Evolutionary conservation across 2,888 invertebrate species (phyloP), one percentile per base, ranked within the genome.

Genomic region (Amblyteles armatorius): DNA sequence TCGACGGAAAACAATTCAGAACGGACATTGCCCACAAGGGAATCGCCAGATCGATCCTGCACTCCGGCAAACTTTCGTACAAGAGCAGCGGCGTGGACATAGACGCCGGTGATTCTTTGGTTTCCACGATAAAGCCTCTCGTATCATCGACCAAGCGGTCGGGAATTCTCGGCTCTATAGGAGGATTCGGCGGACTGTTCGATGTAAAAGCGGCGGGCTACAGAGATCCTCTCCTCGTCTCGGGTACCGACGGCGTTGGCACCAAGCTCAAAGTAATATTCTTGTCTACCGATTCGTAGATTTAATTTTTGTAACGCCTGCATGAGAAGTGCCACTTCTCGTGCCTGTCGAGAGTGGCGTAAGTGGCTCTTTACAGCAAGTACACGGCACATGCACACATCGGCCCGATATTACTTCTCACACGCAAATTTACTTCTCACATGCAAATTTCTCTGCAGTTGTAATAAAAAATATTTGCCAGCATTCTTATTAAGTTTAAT

Each of bases 171-270:
- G 98, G 98, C 0, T 95, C 96, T 2, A 95, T 99, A 79, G 99
- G 99, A 29, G 98, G 98, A 82, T 99, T 98, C 94, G 99, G 99
- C 40, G 99, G 98, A 0, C 95, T 99, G 16, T 99, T 99, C 94
- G 98, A 99, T 91, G 94, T 97, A 19, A 97, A 96, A 77, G 96
- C 96, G 7, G 97, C 97, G 88, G 96, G 95, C 71, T 96, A 96
- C 88, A 95, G 95, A 87, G 97, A 98, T 92, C 98, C 99, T 0
- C 95, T 99, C 26, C 94, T 99, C 0, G 98, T 99, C 19, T 98
- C 99, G 86, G 98, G 98, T 0, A 98, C 99, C 0, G 99, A 99
- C 92, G 99, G 99, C 0, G 99, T 99, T 60, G 99, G 99, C 0
- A 98, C 99, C 5, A 99, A 99, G 94, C 95, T 99, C 1, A 98